These are phyloP conservation scores for Betta splendens DNA, from an alignment of 2,797 vertebrate genomes.

Conservation along the genomic window DNA sequence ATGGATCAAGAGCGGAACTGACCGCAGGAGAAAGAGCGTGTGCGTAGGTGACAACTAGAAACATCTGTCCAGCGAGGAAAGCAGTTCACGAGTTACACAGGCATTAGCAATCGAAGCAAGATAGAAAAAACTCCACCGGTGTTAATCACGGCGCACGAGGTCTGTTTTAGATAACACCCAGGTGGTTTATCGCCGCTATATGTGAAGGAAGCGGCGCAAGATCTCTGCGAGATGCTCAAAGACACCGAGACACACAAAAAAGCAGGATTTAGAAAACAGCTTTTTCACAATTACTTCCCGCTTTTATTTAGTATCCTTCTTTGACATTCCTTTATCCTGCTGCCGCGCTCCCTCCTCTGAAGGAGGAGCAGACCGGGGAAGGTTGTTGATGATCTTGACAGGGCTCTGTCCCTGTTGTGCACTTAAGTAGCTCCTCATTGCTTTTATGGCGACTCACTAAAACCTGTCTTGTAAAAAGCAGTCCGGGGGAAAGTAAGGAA, in stretches of 20 bases:
- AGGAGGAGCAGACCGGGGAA: conserved; percentile 47
- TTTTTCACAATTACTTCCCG: conserved; percentile 55
- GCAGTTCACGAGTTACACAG: conserved; percentile 50
- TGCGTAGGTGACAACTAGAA: conserved; percentile 30
- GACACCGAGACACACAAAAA: conserved; percentile 36
- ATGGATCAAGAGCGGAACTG: conserved; percentile 2
- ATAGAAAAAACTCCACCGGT: conserved; percentile 40
- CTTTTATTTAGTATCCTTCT: conserved; percentile 60
- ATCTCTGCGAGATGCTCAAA: conserved; percentile 36
- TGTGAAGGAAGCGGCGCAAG: conserved; percentile 40
- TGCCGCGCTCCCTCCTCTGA: conserved; percentile 28
- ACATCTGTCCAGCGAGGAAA: conserved; percentile 20
- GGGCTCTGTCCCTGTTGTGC: conserved; percentile 72
- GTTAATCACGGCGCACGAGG: conserved; percentile 55
- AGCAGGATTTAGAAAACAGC: conserved; percentile 40
- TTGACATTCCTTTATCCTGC: conserved; percentile 35
- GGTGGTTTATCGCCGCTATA: conserved; percentile 54
- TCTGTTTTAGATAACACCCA: conserved; percentile 58
- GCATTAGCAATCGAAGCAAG: conserved; percentile 55
- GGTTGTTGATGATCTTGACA: conserved; percentile 74
- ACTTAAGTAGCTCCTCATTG: conserved; percentile 79
- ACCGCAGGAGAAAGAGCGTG: conserved; percentile 38
- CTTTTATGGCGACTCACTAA: conserved; percentile 80
- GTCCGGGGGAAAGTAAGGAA: conserved; percentile 54
- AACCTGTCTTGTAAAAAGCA: conserved; percentile 79